Evolutionary conservation across 53 echinoderm and acorn worm species (phyloP).

Genomic region (Hippasteria phrygiana): DNA sequence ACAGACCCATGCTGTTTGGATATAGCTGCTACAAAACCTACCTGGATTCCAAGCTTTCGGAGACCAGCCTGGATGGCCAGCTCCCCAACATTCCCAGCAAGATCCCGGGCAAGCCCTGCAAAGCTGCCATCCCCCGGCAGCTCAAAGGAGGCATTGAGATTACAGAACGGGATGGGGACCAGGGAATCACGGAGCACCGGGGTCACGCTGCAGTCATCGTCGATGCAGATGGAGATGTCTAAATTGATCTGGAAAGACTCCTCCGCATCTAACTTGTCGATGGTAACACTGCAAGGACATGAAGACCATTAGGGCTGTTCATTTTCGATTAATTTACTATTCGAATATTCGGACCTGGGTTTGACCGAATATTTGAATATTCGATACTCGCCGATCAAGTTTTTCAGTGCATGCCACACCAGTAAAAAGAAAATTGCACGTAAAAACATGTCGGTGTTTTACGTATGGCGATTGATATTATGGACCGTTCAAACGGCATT

Average conservation of each 20-base stretch:
- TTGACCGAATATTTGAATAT: too few species aligned
- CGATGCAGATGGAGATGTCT: conserved; percentile 19
- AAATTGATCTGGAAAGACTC: conserved; percentile 46
- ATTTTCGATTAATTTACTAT: too few species aligned
- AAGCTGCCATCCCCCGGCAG: conserved; percentile 47
- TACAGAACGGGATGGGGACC: conserved; percentile 55
- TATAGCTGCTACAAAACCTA: not conserved
- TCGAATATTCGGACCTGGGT: too few species aligned
- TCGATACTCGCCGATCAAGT: too few species aligned
- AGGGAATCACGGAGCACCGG: conserved; percentile 30
- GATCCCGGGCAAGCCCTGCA: conserved; percentile 15
- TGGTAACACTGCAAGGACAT: conserved; percentile 5
- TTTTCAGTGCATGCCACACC: too few species aligned
- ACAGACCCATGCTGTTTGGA: not conserved
- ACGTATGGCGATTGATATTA: too few species aligned
- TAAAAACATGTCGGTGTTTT: too few species aligned
- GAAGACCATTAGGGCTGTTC: too few species aligned
- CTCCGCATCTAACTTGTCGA: conserved; percentile 49
- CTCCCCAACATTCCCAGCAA: conserved; percentile 30
- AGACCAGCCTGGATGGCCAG: conserved; percentile 59
- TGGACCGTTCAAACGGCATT: too few species aligned
- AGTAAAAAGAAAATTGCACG: too few species aligned
- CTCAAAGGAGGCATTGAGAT: conserved; percentile 18
- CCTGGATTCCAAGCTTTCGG: conserved; percentile 59
- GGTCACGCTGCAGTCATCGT: conserved; percentile 24